phyloP scores from a whole-genome alignment of 2,797 vertebrate genomes.

The Pipistrellus kuhlii region DNA sequence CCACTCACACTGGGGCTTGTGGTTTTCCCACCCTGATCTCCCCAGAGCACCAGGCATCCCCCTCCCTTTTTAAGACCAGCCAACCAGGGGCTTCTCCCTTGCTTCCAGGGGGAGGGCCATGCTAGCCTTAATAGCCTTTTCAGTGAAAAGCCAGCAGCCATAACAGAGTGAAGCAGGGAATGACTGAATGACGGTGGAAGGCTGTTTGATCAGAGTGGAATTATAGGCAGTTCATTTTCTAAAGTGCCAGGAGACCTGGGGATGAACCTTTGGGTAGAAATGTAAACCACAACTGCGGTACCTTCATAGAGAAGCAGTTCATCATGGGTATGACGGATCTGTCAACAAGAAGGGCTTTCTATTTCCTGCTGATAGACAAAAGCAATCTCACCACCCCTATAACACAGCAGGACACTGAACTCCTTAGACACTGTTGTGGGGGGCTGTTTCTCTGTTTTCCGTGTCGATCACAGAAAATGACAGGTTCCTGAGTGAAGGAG shows the following conservation, averaged over 20 bases:
- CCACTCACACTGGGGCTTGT: not conserved
- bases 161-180: not conserved
- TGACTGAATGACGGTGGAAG: not conserved
- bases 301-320: constrained; percentile 38
- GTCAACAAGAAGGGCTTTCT: constrained; percentile 37
- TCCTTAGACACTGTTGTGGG: not conserved
- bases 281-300: constrained; percentile 26
- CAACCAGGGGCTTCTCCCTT: not conserved
- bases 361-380: not conserved
- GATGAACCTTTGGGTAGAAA: constrained; percentile 72
- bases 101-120: not conserved
- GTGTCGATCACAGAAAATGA: too few species aligned
- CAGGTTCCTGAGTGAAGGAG: too few species aligned
- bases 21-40: not conserved
- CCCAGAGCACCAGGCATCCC: not conserved
- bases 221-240: constrained; percentile 81
- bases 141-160: not conserved
- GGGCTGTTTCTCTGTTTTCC: too few species aligned
- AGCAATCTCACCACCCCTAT: not conserved
- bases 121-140: not conserved
- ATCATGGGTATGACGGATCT: not conserved
- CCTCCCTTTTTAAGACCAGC: not conserved
- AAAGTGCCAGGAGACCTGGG: constrained; percentile 80
- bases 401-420: not conserved
- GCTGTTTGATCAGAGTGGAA: constrained; percentile 53